Percentiles rank a stretch among this genome's conserved stretches.
Conservation (phyloP, 37 sponge, comb jelly and placozoan genomes). For the Beroe forskalii region DNA sequence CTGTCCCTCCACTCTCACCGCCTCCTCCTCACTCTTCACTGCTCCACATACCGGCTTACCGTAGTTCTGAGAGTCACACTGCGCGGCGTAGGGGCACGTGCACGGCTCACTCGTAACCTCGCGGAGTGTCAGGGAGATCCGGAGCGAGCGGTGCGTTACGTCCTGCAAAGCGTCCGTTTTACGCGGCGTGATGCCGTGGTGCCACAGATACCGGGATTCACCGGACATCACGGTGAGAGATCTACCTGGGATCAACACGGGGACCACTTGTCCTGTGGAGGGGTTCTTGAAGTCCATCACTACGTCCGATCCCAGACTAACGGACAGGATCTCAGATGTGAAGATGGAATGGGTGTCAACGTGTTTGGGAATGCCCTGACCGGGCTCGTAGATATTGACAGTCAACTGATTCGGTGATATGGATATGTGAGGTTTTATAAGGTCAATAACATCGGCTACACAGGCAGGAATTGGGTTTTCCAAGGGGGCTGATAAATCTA, state of each 20-base stretch:
- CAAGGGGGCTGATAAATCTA: constrained; percentile 76
- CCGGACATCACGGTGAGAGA: constrained; percentile 79
- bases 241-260: constrained; percentile 71
- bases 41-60: not conserved
- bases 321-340: constrained; percentile 76
- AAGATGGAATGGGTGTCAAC: constrained; percentile 91
- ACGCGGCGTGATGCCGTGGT: constrained; percentile 71
- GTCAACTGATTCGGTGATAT: constrained; percentile 82
- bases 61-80: constrained; percentile 64
- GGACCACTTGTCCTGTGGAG: constrained; percentile 23
- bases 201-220: constrained; percentile 80
- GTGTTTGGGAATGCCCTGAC: constrained; percentile 93
- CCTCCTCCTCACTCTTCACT: not conserved
- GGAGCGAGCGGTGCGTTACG: not conserved
- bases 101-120: constrained; percentile 31
- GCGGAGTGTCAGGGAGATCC: constrained; percentile 26
- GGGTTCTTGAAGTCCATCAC: constrained; percentile 85
- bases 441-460: constrained; percentile 66
- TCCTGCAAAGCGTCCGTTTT: constrained; percentile 13
- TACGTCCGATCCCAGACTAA: constrained; percentile 81
- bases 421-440: constrained; percentile 63
- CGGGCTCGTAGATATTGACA: constrained; percentile 85
- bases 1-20: constrained; percentile 70
- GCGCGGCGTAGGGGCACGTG: constrained; percentile 21
- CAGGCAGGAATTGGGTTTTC: constrained; percentile 71